Evolutionary conservation across 2,797 vertebrate genomes (phyloP), one percentile per base, ranked within the genome.

Genomic region (Enteromius argenteus): DNA sequence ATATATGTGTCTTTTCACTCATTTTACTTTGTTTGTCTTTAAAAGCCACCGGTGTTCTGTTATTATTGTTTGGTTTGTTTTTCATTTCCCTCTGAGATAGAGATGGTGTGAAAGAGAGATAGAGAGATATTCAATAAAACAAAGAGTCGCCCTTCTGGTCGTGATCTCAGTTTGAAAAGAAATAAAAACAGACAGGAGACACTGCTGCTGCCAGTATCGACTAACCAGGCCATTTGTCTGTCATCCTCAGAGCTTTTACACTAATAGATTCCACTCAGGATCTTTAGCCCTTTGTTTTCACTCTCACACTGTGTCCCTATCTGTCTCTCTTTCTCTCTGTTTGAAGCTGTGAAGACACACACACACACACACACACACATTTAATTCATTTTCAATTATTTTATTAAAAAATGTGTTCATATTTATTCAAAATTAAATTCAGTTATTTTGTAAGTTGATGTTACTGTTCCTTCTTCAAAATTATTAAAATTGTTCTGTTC

Each of bases 231-330:
- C 64, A 76, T 75, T 81, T 78, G 73, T 76, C 79, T 78, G 74
- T 79, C 49, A 78, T 77, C 76, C 81, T 83, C 75, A 13, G 80
- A 83, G 80, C 46, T 79, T 83, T 78, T 67, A 58, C 58, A 35
- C 53, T 67, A 73, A 83, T 60, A 79, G 64, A 86, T 82, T 86
- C 44, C 39, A 53, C 75, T 79, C 58, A 46, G n/a, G 67, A 81
- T 78, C 75, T 62, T 72, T 79, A 68, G 44, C 23, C 44, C 4
- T 74, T n/a, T 42, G 73, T 71, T 49, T 76, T 67, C 44, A 53
- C 76, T 56, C 62, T 39, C 30, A 53, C 35, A 44, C 27, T 32
- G 32, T 46, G 15, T 58, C 51, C 21, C 44, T 53, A 39, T 67
- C 32, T 13, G 14, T 81, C 64, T 81, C 27, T 46, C 30, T 69